phyloP scores from a whole-genome alignment of 2,888 invertebrate species.

The Tortrix viridana region DNA sequence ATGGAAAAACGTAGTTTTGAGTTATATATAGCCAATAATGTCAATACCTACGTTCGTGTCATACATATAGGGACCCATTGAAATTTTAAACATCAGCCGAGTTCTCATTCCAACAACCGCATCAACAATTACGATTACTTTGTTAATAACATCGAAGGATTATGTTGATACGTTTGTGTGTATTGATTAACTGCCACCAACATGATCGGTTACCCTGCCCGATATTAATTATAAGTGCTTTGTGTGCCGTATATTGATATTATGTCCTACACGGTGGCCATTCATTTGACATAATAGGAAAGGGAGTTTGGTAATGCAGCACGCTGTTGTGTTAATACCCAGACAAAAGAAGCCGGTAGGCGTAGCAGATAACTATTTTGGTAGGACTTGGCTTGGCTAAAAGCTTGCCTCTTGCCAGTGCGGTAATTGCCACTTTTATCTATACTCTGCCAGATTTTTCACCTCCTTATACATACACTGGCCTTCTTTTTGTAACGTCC shows the following conservation, averaged over 20 bases:
- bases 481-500: too few species aligned
- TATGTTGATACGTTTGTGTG: conserved; percentile 27
- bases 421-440: too few species aligned
- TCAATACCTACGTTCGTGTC: too few species aligned
- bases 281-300: conserved; percentile 35
- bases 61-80: too few species aligned
- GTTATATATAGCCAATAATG: too few species aligned
- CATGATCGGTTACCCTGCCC: conserved; percentile 35
- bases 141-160: conserved; percentile 31
- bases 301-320: conserved; percentile 17
- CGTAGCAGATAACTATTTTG: too few species aligned
- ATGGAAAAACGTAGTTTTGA: too few species aligned
- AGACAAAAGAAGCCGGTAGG: too few species aligned
- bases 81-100: not conserved
- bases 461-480: too few species aligned
- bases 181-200: conserved; percentile 32
- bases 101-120: conserved; percentile 21
- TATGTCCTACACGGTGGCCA: conserved; percentile 30
- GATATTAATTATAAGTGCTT: conserved; percentile 36
- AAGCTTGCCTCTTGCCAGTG: too few species aligned
- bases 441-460: too few species aligned
- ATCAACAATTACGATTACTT: conserved; percentile 29
- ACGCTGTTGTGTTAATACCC: conserved; percentile 30
- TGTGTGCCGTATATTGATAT: conserved; percentile 31
- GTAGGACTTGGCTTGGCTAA: too few species aligned